Conservation (phyloP, 2,888 invertebrate species). For the Pyrocoelia pectoralis region DNA sequence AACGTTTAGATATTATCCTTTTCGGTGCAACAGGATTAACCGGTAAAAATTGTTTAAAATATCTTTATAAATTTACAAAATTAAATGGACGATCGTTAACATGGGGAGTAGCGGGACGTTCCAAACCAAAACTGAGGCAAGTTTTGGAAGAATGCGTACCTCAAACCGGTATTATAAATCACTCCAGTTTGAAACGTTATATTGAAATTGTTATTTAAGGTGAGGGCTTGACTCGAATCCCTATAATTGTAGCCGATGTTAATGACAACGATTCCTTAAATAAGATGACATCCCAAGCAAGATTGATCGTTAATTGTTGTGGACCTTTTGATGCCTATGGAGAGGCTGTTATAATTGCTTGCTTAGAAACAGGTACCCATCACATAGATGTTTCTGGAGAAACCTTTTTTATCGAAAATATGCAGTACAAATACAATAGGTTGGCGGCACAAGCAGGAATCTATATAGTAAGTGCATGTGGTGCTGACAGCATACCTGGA, state of each 20-base stretch:
- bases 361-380: constrained; percentile 76
- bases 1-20: constrained; percentile 77
- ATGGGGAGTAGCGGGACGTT: constrained; percentile 94
- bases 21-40: constrained; percentile 95
- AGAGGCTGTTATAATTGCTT: constrained; percentile 89
- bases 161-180: constrained; percentile 62
- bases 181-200: not conserved
- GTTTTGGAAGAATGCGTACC: constrained; percentile 53
- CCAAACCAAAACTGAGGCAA: constrained; percentile 57
- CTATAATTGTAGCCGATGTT: constrained; percentile 81
- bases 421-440: constrained; percentile 78
- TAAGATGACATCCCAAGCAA: constrained; percentile 82
- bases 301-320: constrained; percentile 88
- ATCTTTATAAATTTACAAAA: constrained; percentile 63
- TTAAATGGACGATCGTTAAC: constrained; percentile 63
- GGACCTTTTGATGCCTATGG: constrained; percentile 92
- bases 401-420: constrained; percentile 66
- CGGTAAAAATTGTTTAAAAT: constrained; percentile 82
- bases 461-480: constrained; percentile 90
- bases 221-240: constrained; percentile 66
- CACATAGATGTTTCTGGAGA: constrained; percentile 96
- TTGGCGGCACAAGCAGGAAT: constrained; percentile 80
- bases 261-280: constrained; percentile 75
- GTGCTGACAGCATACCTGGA: constrained; percentile 91
- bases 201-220: constrained; percentile 6